phyloP scores from a whole-genome alignment of 2,113 vertebrate species.

The Cranoglanis bouderius region DNA sequence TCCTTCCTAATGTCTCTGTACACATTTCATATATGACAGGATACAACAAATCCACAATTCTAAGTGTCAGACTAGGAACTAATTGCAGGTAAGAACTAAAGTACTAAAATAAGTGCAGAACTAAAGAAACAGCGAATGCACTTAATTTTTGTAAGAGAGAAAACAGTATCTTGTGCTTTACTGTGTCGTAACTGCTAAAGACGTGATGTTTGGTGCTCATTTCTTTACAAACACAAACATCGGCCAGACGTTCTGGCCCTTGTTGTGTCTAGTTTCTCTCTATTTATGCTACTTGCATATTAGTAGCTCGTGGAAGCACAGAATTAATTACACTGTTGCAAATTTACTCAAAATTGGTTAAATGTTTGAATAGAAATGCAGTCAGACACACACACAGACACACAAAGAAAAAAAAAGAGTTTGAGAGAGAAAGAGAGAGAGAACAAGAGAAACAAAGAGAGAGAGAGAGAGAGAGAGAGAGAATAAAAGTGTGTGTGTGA shows the following conservation, averaged over 20 bases:
- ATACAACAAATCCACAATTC: background rate
- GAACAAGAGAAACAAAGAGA: background rate
- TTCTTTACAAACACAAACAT: background rate
- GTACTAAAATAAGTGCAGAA: background rate
- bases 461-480: background rate
- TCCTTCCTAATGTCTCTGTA: background rate
- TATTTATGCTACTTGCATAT: background rate
- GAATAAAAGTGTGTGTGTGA: background rate
- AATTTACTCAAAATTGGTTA: background rate
- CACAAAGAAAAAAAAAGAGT: background rate
- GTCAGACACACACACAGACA: background rate
- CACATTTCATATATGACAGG: background rate
- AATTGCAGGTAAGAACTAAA: background rate
- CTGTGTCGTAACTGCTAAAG: background rate
- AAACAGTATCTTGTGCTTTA: background rate
- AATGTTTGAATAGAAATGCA: background rate
- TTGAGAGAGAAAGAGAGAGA: background rate
- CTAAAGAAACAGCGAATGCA: background rate
- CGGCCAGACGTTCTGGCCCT: background rate
- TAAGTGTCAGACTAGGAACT: background rate
- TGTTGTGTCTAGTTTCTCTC: background rate
- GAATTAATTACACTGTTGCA: background rate
- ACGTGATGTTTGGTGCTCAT: background rate
- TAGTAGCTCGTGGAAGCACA: background rate
- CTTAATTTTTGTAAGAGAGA: background rate